Percentiles rank a stretch among this genome's conserved stretches.
phyloP scores from a whole-genome alignment of 2,113 vertebrate species.

The Opisthocomus hoazin region DNA sequence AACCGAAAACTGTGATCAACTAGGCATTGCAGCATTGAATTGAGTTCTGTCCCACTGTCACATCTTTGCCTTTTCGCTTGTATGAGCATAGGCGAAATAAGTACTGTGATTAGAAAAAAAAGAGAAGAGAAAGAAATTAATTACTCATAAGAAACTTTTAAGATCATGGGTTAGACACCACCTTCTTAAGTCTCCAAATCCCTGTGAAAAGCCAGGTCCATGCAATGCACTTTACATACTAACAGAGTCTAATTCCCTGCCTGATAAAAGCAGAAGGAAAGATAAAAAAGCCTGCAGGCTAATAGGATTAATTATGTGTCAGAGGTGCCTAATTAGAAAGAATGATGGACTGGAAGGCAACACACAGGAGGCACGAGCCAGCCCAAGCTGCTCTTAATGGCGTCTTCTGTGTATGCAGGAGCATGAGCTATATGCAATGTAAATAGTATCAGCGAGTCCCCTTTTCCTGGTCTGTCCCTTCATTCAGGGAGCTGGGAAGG shows the following conservation, averaged over 20 bases:
- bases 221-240: constrained; percentile 34
- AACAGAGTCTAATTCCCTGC: constrained; percentile 47
- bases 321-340: constrained; percentile 71
- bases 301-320: constrained; percentile 69
- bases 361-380: background rate
- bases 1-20: background rate
- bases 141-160: constrained; percentile 51
- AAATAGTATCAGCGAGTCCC: background rate
- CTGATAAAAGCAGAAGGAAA: constrained; percentile 59
- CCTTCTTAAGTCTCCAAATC: constrained; percentile 43
- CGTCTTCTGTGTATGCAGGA: background rate
- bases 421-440: background rate
- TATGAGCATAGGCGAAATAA: background rate
- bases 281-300: constrained; percentile 67
- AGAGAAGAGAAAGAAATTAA: constrained; percentile 35
- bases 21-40: background rate
- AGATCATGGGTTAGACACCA: constrained; percentile 14
- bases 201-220: background rate
- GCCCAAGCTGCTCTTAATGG: background rate
- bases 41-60: background rate
- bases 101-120: background rate
- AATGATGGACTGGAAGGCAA: constrained; percentile 59
- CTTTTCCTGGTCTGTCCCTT: background rate
- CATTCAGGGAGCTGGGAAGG: background rate
- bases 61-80: background rate